These are phyloP conservation scores for Halcyon leucocephala DNA, from an alignment of 2,797 vertebrate genomes.

Conservation along the genomic window DNA sequence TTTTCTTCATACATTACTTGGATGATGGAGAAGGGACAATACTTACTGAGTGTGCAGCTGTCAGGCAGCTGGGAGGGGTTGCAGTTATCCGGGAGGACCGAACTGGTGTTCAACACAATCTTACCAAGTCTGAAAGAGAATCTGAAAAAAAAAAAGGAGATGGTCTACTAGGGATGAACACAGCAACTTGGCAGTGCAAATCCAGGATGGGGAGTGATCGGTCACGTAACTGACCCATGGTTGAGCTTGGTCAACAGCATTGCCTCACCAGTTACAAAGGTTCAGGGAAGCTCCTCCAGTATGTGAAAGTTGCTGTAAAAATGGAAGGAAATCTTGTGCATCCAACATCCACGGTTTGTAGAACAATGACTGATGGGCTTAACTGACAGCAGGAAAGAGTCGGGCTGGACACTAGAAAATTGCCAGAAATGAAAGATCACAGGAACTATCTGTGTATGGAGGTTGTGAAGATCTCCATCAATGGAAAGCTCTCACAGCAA, in stretches of 20 bases:
- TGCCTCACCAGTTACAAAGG: neutral
- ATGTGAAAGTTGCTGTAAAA: neutral
- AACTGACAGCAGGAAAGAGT: neutral
- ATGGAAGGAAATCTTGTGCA: neutral
- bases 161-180: neutral
- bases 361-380: neutral
- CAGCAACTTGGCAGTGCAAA: neutral
- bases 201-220: neutral
- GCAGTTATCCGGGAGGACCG: neutral
- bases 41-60: neutral
- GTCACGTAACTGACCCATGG: fast-evolving
- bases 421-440: neutral
- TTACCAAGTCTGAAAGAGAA: neutral
- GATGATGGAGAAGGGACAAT: neutral
- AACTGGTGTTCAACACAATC: neutral
- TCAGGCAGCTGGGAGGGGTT: neutral
- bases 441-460: neutral
- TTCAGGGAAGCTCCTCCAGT: neutral
- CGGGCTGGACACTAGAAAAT: neutral
- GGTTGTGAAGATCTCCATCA: neutral
- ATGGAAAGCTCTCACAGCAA: neutral
- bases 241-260: neutral
- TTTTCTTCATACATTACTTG: neutral
- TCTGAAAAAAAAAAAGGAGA: neutral
- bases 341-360: neutral